Percentiles rank a stretch among this genome's conserved stretches.
Evolutionary conservation across 2,797 vertebrate genomes (phyloP).

Genomic region (Pteronotus mesoamericanus): DNA sequence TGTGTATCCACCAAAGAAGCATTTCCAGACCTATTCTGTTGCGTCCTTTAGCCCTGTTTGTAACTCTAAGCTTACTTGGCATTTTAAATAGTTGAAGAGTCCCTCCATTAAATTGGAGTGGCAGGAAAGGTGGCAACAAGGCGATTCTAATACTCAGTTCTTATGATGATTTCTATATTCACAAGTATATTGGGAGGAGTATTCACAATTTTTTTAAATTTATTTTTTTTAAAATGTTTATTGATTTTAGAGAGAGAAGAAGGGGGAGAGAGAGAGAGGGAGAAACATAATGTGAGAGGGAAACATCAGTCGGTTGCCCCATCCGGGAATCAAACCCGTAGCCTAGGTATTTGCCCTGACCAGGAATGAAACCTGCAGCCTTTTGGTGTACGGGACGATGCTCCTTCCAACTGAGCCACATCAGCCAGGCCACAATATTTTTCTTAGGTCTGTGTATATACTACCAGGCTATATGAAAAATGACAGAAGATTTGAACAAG

Average conservation of each 20-base stretch:
- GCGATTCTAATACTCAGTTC: background rate
- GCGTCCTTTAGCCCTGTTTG: background rate
- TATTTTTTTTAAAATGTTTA: background rate
- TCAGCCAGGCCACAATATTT: background rate
- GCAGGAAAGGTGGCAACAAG: background rate
- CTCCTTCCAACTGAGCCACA: background rate
- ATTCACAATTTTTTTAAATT: background rate
- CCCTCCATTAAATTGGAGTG: background rate
- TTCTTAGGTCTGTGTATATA: background rate
- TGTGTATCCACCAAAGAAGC: background rate
- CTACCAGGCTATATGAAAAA: background rate
- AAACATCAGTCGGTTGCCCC: background rate
- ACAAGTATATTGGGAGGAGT: background rate
- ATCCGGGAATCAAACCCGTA: background rate
- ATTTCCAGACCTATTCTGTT: background rate
- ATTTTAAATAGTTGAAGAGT: background rate
- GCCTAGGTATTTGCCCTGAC: background rate
- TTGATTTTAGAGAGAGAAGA: background rate
- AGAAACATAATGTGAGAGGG: too few relatives aligned
- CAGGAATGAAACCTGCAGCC: background rate
- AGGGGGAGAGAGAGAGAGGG: too few relatives aligned
- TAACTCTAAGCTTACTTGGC: background rate
- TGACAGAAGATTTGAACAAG: background rate
- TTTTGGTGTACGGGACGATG: background rate
- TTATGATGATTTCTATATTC: background rate